Base-by-base conservation (phyloP, 2,888 invertebrate species). In the Rhamphomyia laevipes region DNA sequence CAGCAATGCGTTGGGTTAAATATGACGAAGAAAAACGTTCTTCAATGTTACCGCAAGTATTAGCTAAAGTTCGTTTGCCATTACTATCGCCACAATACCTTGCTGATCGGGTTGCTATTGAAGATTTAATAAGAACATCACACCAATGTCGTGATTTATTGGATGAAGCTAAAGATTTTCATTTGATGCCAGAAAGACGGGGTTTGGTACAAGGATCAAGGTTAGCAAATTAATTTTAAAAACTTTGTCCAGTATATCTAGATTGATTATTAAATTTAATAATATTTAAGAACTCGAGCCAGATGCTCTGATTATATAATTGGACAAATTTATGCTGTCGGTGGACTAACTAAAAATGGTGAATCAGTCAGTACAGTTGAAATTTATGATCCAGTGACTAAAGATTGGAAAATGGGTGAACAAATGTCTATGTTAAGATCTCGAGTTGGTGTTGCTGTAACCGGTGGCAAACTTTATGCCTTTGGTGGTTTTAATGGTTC, bases 101-200 rank as follows among this genome's bases (percentile, higher is more conserved):
- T 44, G 82, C 86, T 4, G 89, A 90, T 70, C 71, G 80, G 47
- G 86, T 90, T 13, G 84, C 85, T 3, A 82, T 84, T 16, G 87
- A 89, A 64, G 83, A 84, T 57, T 70, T 87, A 4, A 80, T 90
- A 53, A 76, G 83, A 57, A 79, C 77, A 40, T 89, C 86, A 21
- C 82, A 86, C 61, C 80, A 81, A 61, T 89, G 89, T 73, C 76
- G 87, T 76, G 89, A 91, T 71, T 72, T 90, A 43, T 65, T 92
- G 46, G 91, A 92, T 66, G 91, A 90, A 68, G 91, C 91, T 1
- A 78, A 86, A 64, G 89, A 90, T 63, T 92, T 85, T 66, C 87
- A 90, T 66, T 71, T 91, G 50, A 83, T 92, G 75, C 92, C 91
- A 2, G 89, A 91, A 65, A 72, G 90, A 53, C 73, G 89, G 9